Percentiles rank a stretch among this genome's conserved stretches.
These are phyloP conservation scores for Marasmarcha lunaedactyla DNA, from an alignment of 2,888 invertebrate genomes.

Conservation along the genomic window DNA sequence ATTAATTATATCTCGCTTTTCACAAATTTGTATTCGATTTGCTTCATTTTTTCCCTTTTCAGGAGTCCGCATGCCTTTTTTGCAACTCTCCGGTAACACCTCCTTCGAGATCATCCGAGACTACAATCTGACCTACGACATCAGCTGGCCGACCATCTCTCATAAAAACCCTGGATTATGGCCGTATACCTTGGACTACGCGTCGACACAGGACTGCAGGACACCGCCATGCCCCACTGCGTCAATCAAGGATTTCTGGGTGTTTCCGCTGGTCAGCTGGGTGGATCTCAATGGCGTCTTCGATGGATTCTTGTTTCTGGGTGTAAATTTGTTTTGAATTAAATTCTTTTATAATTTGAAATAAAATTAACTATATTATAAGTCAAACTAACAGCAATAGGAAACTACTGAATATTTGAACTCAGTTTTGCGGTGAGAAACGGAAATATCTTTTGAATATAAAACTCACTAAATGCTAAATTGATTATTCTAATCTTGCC, in stretches of 20 bases:
- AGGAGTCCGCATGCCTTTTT: slow-evolving; percentile 67
- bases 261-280: slow-evolving; percentile 73
- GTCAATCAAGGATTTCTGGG: slow-evolving; percentile 73
- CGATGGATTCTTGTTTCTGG: slow-evolving; percentile 64
- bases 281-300: slow-evolving; percentile 46
- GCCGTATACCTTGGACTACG: slow-evolving; percentile 78
- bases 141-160: slow-evolving; percentile 67
- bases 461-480: no score
- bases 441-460: no score
- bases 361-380: background rate
- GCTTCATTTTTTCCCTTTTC: slow-evolving; percentile 8
- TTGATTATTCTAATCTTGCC: no score
- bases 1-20: no score
- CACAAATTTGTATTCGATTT: no score
- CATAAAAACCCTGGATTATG: slow-evolving; percentile 59
- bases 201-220: slow-evolving; percentile 67
- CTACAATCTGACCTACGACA: slow-evolving; percentile 68
- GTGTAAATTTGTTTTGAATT: slow-evolving; percentile 38
- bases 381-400: no score
- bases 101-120: slow-evolving; percentile 68
- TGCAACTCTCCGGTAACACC: slow-evolving; percentile 66
- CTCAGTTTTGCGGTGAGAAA: no score
- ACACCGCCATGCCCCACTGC: slow-evolving; percentile 69
- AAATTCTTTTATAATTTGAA: background rate
- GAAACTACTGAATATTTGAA: no score